Conservation (phyloP, 2,888 invertebrate species). For the Caenorhabditis japonica region DNA sequence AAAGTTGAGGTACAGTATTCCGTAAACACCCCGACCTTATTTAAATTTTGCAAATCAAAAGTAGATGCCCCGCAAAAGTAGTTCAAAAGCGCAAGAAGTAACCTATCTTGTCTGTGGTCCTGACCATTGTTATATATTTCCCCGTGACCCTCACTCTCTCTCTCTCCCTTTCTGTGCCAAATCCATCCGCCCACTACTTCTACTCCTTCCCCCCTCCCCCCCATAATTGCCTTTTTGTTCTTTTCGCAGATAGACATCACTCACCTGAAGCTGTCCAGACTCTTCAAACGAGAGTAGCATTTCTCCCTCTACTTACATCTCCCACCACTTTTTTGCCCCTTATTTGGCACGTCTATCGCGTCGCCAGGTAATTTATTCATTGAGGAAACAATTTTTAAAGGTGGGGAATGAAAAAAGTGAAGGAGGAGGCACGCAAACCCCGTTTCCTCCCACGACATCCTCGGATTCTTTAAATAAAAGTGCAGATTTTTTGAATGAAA, state of each 20-base stretch:
- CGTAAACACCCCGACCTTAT: too few species aligned
- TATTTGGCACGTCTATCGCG: constrained; percentile 26
- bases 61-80: too few species aligned
- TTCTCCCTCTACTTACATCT: not conserved
- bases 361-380: constrained; percentile 38
- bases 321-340: constrained; percentile 1
- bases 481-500: not conserved
- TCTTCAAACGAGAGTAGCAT: too few species aligned
- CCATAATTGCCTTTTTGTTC: constrained; percentile 53
- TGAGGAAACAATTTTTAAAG: too few species aligned
- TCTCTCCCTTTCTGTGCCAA: constrained; percentile 1
- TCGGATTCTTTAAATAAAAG: too few species aligned
- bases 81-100: too few species aligned
- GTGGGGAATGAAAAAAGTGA: too few species aligned
- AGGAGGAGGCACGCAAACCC: too few species aligned
- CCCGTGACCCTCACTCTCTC: constrained; percentile 7
- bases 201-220: constrained; percentile 16
- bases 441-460: too few species aligned
- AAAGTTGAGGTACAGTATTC: too few species aligned
- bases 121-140: constrained; percentile 24
- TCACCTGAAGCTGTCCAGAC: constrained; percentile 31
- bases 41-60: too few species aligned
- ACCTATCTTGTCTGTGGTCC: not conserved
- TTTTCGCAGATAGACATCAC: constrained; percentile 38
- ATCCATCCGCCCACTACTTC: not conserved